Percentiles rank a stretch among this genome's conserved stretches.
phyloP scores from a whole-genome alignment of 2,797 vertebrate genomes.

The Betta splendens region DNA sequence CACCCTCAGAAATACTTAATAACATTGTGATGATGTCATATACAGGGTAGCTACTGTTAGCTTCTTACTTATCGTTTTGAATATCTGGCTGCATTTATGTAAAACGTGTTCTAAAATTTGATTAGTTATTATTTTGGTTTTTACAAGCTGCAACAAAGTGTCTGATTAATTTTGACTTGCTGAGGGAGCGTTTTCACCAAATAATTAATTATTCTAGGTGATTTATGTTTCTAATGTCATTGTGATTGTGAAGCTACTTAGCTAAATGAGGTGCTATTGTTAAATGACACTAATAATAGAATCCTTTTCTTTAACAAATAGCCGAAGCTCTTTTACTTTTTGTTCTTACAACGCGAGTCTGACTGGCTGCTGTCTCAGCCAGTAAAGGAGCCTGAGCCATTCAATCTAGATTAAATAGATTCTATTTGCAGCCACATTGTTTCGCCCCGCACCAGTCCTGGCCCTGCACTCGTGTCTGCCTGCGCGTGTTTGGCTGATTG shows the following conservation, averaged over 20 bases:
- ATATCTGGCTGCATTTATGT: no score
- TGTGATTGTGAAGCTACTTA: neutral
- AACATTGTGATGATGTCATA: no score
- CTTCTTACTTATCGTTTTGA: no score
- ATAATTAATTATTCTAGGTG: no score
- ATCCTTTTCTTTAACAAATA: no score
- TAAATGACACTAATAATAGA: no score
- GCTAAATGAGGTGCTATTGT: neutral
- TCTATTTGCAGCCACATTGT: constrained; percentile 30
- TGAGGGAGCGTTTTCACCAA: no score
- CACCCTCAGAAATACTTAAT: neutral
- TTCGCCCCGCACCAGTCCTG: constrained; percentile 35
- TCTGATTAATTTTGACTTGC: no score
- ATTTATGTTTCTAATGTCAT: neutral
- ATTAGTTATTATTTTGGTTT: no score
- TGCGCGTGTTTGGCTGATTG: constrained; percentile 43
- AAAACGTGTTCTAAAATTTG: no score
- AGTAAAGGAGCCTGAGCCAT: constrained; percentile 9
- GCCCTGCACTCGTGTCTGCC: constrained; percentile 34
- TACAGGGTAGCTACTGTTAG: no score
- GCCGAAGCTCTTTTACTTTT: neutral
- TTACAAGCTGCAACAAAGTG: no score
- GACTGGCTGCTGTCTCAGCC: constrained; percentile 10
- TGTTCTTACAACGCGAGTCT: neutral
- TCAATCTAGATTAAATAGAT: constrained; percentile 41